phyloP scores from a whole-genome alignment of 2,113 vertebrate genomes.

The Chelonoidis abingdonii region DNA sequence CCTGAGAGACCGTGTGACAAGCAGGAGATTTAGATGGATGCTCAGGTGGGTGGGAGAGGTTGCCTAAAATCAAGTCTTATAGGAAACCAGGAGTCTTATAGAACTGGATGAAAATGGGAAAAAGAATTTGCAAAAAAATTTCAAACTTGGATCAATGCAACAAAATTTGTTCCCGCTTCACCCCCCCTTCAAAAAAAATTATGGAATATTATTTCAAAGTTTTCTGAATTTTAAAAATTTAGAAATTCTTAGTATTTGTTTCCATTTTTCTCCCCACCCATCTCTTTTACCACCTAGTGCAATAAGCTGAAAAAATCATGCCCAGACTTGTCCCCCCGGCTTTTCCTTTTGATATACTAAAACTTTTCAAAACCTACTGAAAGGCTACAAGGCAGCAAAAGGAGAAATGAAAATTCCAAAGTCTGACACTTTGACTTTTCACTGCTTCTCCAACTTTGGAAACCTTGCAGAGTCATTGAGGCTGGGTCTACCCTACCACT shows the following conservation, averaged over 20 bases:
- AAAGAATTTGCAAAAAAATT: neutral
- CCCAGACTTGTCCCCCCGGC: neutral
- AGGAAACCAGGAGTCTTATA: neutral
- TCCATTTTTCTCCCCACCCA: neutral
- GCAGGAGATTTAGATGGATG: neutral
- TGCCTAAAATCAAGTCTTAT: neutral
- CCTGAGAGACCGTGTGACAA: neutral
- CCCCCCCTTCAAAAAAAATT: too few relatives aligned
- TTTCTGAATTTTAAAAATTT: neutral
- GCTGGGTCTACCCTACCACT: neutral
- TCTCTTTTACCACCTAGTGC: neutral
- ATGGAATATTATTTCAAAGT: neutral
- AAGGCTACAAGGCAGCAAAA: slow-evolving; percentile 19
- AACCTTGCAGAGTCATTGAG: slow-evolving; percentile 36
- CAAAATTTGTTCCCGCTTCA: neutral
- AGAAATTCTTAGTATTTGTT: neutral
- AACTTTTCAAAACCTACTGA: slow-evolving; percentile 14
- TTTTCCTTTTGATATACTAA: neutral
- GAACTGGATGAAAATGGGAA: neutral
- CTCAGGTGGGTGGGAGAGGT: neutral
- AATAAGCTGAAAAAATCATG: neutral
- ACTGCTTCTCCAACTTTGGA: slow-evolving; percentile 42
- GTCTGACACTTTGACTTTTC: slow-evolving; percentile 9
- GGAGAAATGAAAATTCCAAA: slow-evolving; percentile 20
- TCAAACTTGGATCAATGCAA: neutral